Conservation (phyloP, 2,113 vertebrate species). For the Triplophysa rosa region DNA sequence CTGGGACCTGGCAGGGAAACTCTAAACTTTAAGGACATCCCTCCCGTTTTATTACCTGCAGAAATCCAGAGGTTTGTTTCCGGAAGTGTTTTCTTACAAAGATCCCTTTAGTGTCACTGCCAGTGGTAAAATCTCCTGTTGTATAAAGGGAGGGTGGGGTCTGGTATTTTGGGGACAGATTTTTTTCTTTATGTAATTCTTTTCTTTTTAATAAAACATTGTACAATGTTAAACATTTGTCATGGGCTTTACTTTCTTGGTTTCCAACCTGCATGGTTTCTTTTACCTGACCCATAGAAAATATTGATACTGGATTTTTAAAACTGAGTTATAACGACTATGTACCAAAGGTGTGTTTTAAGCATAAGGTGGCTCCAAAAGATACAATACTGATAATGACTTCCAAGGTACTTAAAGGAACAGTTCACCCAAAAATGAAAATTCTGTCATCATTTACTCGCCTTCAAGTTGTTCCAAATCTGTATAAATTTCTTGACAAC, state of each 20-base stretch:
- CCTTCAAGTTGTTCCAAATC: no score
- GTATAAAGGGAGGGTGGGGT: constrained; percentile 37
- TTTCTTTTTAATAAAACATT: constrained; percentile 71
- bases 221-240: constrained; percentile 48
- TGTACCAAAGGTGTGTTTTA: no score
- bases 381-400: no score
- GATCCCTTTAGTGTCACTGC: constrained; percentile 62
- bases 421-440: no score
- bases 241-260: constrained; percentile 9
- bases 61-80: constrained; percentile 46
- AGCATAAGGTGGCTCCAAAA: no score
- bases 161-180: background rate
- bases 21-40: constrained; percentile 19
- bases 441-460: no score
- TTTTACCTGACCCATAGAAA: constrained; percentile 19
- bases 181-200: constrained; percentile 45
- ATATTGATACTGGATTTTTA: background rate
- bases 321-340: no score
- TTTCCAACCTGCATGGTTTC: constrained; percentile 19
- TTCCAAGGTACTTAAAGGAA: no score
- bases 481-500: no score
- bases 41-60: constrained; percentile 63
- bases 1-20: constrained; percentile 14
- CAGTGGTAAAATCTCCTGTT: constrained; percentile 62
- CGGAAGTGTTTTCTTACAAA: constrained; percentile 41